Percentiles rank a stretch among this genome's conserved stretches.
Conservation (phyloP, 2,113 vertebrate genomes). For the Thalassarche chlororhynchos region DNA sequence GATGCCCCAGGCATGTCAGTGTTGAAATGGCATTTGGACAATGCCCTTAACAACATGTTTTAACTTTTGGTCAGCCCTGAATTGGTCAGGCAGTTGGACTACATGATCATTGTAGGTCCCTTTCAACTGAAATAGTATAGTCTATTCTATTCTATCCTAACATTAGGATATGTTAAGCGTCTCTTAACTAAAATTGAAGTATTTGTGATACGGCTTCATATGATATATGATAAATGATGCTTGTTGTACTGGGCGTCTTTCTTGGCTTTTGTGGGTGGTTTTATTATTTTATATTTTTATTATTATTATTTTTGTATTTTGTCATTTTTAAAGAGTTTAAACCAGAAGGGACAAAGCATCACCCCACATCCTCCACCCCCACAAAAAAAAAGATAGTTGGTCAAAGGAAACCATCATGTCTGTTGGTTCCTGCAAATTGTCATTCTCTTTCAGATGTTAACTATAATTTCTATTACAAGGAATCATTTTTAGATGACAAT, state of each 20-base stretch:
- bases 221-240: neutral
- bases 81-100: neutral
- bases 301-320: neutral
- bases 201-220: neutral
- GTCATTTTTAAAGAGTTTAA: neutral
- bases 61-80: neutral
- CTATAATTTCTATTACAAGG: neutral
- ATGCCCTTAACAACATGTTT: neutral
- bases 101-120: neutral
- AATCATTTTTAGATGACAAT: neutral
- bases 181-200: neutral
- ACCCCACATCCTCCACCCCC: fast-evolving
- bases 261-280: neutral
- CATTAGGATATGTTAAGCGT: neutral
- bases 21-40: neutral
- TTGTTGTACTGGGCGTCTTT: neutral
- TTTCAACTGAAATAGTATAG: neutral
- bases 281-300: neutral
- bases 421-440: neutral
- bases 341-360: neutral
- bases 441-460: neutral
- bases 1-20: neutral
- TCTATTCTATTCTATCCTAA: neutral
- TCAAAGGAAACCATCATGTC: neutral
- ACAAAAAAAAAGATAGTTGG: neutral